Conservation (phyloP, 2,113 vertebrate species). For the Gorilla gorilla region DNA sequence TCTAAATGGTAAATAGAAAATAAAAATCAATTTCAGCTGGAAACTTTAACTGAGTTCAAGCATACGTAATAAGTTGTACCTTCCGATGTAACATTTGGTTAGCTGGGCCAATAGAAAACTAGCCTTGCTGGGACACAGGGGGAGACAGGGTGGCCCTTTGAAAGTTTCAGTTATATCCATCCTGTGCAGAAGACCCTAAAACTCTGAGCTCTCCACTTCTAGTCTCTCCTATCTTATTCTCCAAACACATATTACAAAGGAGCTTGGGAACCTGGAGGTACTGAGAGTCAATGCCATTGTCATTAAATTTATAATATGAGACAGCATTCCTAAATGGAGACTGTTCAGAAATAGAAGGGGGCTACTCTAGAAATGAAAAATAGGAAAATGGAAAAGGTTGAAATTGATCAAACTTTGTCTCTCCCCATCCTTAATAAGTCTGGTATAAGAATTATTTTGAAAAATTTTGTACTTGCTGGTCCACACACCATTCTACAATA, state of each 20-base stretch:
- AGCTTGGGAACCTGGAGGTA: neutral
- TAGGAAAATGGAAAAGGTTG: neutral
- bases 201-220: neutral
- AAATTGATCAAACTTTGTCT: neutral
- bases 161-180: neutral
- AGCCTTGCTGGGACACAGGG: neutral
- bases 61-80: neutral
- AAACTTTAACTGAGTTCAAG: neutral
- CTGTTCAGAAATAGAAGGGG: neutral
- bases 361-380: neutral
- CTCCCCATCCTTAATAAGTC: neutral
- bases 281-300: neutral
- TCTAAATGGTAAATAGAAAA: neutral
- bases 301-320: neutral
- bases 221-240: neutral
- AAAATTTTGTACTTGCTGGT: neutral
- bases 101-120: neutral
- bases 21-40: conserved; percentile 21
- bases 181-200: neutral
- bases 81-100: neutral
- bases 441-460: neutral
- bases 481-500: neutral
- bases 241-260: neutral
- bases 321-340: neutral
- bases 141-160: neutral